A percentile compares a stretch with the other conserved stretches of the same genome.
Evolutionary conservation across 35 echinoderm and acorn worm genomes (phyloP).

Genomic region (Apostichopus californicus): DNA sequence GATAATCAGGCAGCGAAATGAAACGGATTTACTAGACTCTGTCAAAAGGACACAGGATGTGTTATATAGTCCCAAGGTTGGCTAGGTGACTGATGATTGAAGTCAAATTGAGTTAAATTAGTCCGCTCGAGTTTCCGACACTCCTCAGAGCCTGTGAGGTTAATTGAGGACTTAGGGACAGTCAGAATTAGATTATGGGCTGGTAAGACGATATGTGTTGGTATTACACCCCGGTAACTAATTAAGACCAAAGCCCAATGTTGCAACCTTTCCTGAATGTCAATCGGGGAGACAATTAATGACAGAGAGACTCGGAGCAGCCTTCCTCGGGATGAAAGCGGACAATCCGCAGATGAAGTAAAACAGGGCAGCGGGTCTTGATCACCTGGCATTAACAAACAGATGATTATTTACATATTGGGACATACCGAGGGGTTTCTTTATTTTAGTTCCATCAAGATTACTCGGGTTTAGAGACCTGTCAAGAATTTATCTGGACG

Average conservation of each 20-base stretch:
- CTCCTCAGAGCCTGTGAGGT: slow-evolving; percentile 31
- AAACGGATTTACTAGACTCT: slow-evolving; percentile 36
- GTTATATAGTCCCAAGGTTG: slow-evolving; percentile 48
- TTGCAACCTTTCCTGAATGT: slow-evolving; percentile 36
- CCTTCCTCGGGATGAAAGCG: slow-evolving; percentile 15
- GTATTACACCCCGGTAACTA: slow-evolving; percentile 30
- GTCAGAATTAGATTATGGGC: slow-evolving; percentile 50
- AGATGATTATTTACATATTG: slow-evolving; percentile 40
- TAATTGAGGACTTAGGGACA: slow-evolving; percentile 42
- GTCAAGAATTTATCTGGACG: neutral
- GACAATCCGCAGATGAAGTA: slow-evolving; percentile 1
- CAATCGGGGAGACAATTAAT: slow-evolving; percentile 41
- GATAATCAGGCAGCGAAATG: slow-evolving; percentile 38
- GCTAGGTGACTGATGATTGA: slow-evolving; percentile 44
- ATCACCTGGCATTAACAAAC: slow-evolving; percentile 36
- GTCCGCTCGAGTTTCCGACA: slow-evolving; percentile 38
- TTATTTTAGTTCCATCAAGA: slow-evolving; percentile 22
- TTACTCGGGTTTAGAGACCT: neutral
- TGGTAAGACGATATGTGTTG: slow-evolving; percentile 39
- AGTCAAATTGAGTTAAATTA: slow-evolving; percentile 53
- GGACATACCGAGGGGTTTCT: neutral
- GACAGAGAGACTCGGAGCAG: neutral
- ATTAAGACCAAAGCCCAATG: slow-evolving; percentile 33
- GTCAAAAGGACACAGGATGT: slow-evolving; percentile 9
- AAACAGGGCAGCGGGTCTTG: neutral